Evolutionary conservation across 1,140 invertebrate species (phyloP).

Genomic region (Capitella teleta): DNA sequence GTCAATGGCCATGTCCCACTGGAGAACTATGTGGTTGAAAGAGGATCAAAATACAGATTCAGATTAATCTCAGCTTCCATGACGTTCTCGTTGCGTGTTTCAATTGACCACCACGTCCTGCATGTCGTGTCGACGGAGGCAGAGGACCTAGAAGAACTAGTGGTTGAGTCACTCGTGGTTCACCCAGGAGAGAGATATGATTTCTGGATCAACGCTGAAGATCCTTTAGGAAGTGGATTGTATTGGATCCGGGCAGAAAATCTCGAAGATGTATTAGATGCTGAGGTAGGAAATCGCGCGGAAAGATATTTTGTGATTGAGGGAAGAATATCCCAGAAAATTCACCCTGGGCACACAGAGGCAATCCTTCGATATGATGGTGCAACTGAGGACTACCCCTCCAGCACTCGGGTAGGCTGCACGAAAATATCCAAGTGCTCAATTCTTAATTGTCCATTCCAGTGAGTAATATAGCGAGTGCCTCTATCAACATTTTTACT

Average conservation of each 20-base stretch:
- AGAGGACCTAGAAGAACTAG: neutral
- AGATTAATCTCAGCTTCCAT: neutral
- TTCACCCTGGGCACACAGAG: neutral
- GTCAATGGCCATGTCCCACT: neutral
- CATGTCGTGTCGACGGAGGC: slow-evolving; percentile 1
- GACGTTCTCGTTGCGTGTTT: neutral
- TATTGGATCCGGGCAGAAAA: slow-evolving; percentile 6
- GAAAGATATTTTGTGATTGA: neutral
- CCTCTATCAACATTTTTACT: too few species aligned
- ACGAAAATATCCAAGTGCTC: neutral
- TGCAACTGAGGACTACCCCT: neutral
- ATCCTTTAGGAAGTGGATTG: neutral
- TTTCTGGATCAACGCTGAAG: slow-evolving; percentile 6
- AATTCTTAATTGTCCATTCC: slow-evolving; percentile 5
- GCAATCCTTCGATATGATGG: slow-evolving; percentile 2
- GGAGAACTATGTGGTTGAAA: neutral
- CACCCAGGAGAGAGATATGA: slow-evolving; percentile 6
- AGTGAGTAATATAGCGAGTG: too few species aligned
- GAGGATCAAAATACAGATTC: slow-evolving; percentile 5
- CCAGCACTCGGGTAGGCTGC: neutral
- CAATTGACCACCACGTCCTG: slow-evolving; percentile 2
- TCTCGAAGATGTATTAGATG: neutral
- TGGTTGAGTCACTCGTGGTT: slow-evolving; percentile 2
- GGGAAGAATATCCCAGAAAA: neutral
- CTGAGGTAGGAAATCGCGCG: too few species aligned